A percentile compares a stretch with the other conserved stretches of the same genome.
Evolutionary conservation across 2,888 invertebrate genomes (phyloP).

Genomic region (Limnephilus lunatus): DNA sequence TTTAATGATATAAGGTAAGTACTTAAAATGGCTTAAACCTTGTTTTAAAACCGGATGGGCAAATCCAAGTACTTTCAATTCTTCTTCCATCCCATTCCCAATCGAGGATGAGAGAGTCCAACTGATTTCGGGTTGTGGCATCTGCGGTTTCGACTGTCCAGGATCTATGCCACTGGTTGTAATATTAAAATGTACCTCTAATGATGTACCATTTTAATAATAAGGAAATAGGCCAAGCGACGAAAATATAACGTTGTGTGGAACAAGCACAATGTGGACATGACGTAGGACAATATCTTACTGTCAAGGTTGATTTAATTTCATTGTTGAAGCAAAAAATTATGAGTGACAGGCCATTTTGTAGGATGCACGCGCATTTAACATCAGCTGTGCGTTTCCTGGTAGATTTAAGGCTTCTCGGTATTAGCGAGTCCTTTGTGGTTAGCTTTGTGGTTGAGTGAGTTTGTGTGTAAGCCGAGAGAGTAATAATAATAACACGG

Average conservation of each 20-base stretch:
- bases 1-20: too few species aligned
- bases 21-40: too few species aligned
- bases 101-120: too few species aligned
- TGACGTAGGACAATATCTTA: neutral
- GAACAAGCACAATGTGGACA: neutral
- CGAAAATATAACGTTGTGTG: too few species aligned
- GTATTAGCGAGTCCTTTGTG: neutral
- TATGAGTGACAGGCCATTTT: neutral
- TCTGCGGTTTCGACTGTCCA: too few species aligned
- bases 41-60: too few species aligned
- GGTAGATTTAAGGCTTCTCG: neutral
- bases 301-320: neutral
- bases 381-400: neutral
- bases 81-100: too few species aligned
- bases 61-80: too few species aligned
- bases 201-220: neutral
- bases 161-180: too few species aligned
- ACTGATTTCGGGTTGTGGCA: too few species aligned
- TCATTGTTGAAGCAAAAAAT: neutral
- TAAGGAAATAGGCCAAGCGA: too few species aligned
- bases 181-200: too few species aligned
- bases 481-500: neutral
- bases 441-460: neutral
- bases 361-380: neutral
- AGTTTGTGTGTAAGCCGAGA: neutral